Evolutionary conservation across 2,888 invertebrate species (phyloP).

Genomic region (Platycnemis pennipes): DNA sequence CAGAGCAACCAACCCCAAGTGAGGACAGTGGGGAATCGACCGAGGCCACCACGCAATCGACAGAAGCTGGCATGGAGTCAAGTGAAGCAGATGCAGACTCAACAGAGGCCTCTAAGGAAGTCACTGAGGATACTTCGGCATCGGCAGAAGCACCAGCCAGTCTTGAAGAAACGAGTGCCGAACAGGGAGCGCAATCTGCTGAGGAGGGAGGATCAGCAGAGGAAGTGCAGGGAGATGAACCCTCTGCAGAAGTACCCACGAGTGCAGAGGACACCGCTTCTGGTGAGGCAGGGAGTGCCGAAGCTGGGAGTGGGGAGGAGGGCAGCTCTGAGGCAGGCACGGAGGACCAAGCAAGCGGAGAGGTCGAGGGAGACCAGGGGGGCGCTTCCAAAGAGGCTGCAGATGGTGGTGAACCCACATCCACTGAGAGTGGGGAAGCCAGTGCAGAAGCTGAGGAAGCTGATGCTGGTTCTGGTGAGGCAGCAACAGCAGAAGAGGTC

Average conservation of each 20-base stretch:
- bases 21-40: slow-evolving; percentile 45
- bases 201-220: slow-evolving; percentile 44
- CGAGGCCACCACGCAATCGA: slow-evolving; percentile 25
- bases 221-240: background rate
- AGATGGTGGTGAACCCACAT: slow-evolving; percentile 54
- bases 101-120: slow-evolving; percentile 44
- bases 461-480: slow-evolving; percentile 75
- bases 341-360: slow-evolving; percentile 74
- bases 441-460: slow-evolving; percentile 55
- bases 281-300: slow-evolving; percentile 70
- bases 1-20: slow-evolving; percentile 44
- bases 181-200: background rate
- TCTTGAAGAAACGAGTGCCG: slow-evolving; percentile 22
- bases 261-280: slow-evolving; percentile 14
- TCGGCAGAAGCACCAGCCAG: slow-evolving; percentile 20
- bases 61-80: background rate
- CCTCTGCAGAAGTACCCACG: slow-evolving; percentile 3
- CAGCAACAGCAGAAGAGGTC: slow-evolving; percentile 80
- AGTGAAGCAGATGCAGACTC: slow-evolving; percentile 39
- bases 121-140: background rate
- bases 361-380: slow-evolving; percentile 69
- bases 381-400: slow-evolving; percentile 74
- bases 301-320: slow-evolving; percentile 72
- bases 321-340: slow-evolving; percentile 74
- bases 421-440: slow-evolving; percentile 69